phyloP scores from a whole-genome alignment of 2,113 vertebrate genomes.

The Equus przewalskii region DNA sequence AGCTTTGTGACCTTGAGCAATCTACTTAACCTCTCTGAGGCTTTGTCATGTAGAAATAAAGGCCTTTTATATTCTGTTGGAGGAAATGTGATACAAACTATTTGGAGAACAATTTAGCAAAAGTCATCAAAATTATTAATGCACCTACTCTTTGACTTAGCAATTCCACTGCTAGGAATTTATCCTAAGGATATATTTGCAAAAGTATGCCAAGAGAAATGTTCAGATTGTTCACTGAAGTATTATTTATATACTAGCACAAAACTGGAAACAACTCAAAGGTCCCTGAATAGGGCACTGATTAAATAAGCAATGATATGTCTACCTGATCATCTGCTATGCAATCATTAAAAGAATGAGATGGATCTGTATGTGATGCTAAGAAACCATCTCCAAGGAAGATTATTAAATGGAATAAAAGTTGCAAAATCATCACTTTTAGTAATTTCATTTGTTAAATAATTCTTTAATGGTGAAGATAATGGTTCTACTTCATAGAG shows the following conservation, averaged over 20 bases:
- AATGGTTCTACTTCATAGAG: background rate
- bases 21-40: background rate
- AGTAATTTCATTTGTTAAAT: slow-evolving; percentile 2
- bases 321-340: background rate
- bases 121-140: background rate
- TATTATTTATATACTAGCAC: background rate
- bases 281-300: background rate
- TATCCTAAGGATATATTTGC: background rate
- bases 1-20: background rate
- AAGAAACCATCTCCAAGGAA: background rate
- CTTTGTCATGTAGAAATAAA: background rate
- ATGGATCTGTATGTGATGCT: background rate
- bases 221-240: background rate
- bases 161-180: background rate
- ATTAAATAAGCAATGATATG: background rate
- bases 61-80: background rate
- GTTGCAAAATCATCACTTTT: background rate
- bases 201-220: background rate
- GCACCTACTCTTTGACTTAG: background rate
- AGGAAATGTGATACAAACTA: slow-evolving; percentile 26
- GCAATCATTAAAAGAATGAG: background rate
- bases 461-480: background rate
- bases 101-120: background rate
- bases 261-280: background rate
- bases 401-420: background rate